Conservation (phyloP, 37 sponge, comb jelly and placozoan genomes). For the Crambe crambe region DNA sequence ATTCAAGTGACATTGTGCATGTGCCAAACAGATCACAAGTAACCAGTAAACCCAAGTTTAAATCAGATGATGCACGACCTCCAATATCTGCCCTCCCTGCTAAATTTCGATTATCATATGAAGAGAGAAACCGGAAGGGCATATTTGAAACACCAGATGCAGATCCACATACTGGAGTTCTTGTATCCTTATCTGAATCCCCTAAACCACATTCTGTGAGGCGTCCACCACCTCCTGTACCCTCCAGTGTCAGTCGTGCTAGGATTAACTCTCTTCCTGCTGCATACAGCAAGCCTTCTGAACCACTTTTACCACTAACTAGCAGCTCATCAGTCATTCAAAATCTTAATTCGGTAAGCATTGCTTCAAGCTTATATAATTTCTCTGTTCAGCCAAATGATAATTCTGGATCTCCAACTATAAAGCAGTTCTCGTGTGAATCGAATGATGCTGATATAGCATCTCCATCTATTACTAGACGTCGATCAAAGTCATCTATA, state of each 20-base stretch:
- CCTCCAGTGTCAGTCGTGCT: neutral
- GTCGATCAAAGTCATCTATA: neutral
- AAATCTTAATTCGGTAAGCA: neutral
- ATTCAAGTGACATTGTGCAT: neutral
- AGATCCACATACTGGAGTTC: neutral
- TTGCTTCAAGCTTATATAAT: neutral
- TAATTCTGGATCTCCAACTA: neutral
- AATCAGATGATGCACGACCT: neutral
- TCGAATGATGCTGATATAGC: neutral
- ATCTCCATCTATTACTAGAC: neutral
- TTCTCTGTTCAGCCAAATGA: neutral
- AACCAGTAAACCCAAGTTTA: slow-evolving; percentile 25
- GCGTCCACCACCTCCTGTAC: neutral
- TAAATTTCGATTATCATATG: slow-evolving; percentile 14
- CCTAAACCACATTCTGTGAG: neutral
- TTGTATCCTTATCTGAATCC: neutral
- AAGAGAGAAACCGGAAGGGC: slow-evolving; percentile 16
- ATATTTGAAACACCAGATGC: neutral
- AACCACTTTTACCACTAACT: neutral
- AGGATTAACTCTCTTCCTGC: neutral
- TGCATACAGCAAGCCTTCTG: neutral
- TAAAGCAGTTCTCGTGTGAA: neutral
- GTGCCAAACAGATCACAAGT: neutral
- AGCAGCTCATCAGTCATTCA: neutral
- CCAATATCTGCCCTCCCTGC: neutral